These are phyloP conservation scores for Caenorhabditis uteleia DNA, from an alignment of 2,888 invertebrate species.

Conservation along the genomic window DNA sequence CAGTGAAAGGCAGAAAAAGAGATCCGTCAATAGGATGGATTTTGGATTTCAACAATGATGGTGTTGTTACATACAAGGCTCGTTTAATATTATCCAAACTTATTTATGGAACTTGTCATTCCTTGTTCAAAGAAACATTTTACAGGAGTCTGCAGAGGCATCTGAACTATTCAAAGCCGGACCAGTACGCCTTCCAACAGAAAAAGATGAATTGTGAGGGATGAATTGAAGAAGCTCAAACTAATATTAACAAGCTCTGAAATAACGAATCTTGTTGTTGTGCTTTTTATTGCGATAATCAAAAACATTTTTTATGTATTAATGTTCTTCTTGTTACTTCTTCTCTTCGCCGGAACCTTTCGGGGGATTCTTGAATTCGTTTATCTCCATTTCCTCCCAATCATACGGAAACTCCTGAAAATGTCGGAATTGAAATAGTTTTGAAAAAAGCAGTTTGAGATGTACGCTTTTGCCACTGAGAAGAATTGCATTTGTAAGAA, in stretches of 20 bases:
- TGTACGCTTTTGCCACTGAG: conserved; percentile 29
- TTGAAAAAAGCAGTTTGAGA: background rate
- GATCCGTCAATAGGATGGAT: conserved; percentile 69
- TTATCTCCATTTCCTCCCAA: conserved; percentile 44
- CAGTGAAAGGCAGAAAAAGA: conserved; percentile 55
- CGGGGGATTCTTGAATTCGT: conserved; percentile 37
- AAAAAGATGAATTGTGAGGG: conserved; percentile 29
- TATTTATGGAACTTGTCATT: background rate
- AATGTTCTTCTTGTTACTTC: background rate
- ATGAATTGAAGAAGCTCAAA: conserved; percentile 3
- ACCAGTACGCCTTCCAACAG: conserved; percentile 16
- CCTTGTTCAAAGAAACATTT: no score
- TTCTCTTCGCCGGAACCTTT: conserved; percentile 6
- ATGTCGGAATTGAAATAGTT: background rate
- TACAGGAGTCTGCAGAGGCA: conserved; percentile 49
- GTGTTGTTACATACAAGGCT: conserved; percentile 62
- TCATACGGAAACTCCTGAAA: conserved; percentile 52
- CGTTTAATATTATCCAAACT: background rate
- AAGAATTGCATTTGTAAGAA: conserved; percentile 39
- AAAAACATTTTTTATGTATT: background rate
- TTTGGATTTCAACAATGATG: conserved; percentile 69
- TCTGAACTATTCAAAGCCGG: conserved; percentile 41
- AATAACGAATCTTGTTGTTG: background rate
- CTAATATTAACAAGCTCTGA: background rate
- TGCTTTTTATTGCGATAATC: background rate